phyloP scores from a whole-genome alignment of 2,113 vertebrate species.

The Oreotrochilus melanogaster region DNA sequence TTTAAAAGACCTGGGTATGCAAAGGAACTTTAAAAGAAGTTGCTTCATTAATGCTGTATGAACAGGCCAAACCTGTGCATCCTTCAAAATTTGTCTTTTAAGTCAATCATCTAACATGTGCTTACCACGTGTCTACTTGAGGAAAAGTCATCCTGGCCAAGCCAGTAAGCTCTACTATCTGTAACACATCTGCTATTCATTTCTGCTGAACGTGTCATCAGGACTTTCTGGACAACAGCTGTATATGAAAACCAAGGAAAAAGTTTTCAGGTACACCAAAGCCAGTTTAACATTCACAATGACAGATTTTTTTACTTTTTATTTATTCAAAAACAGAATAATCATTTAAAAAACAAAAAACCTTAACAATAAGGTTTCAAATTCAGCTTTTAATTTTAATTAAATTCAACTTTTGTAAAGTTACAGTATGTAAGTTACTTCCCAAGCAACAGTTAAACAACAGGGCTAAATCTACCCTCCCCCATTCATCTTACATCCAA shows the following conservation, averaged over 20 bases:
- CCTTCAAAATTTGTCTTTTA: not conserved
- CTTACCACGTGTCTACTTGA: not conserved
- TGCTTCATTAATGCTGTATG: not conserved
- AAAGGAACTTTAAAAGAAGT: not conserved
- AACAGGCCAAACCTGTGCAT: not conserved
- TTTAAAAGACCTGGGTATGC: not conserved
- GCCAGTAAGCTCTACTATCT: not conserved
- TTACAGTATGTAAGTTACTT: not conserved
- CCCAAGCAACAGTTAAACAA: not conserved
- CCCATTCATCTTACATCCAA: not conserved
- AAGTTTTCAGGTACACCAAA: not conserved
- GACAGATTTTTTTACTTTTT: too few relatives aligned
- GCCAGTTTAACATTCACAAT: not conserved
- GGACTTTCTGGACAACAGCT: not conserved
- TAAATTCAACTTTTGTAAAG: not conserved
- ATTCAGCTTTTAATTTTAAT: not conserved
- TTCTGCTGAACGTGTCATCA: not conserved
- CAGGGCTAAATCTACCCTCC: not conserved
- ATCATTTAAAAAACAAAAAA: not conserved
- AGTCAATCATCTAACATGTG: not conserved
- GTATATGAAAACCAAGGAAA: not conserved
- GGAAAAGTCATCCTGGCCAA: not conserved
- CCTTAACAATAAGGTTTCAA: not conserved
- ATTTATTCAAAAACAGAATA: not conserved
- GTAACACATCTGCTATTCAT: not conserved